A percentile compares a stretch with the other conserved stretches of the same genome.
Conservation (phyloP, 2,888 invertebrate genomes). For the Hemaris fuciformis region DNA sequence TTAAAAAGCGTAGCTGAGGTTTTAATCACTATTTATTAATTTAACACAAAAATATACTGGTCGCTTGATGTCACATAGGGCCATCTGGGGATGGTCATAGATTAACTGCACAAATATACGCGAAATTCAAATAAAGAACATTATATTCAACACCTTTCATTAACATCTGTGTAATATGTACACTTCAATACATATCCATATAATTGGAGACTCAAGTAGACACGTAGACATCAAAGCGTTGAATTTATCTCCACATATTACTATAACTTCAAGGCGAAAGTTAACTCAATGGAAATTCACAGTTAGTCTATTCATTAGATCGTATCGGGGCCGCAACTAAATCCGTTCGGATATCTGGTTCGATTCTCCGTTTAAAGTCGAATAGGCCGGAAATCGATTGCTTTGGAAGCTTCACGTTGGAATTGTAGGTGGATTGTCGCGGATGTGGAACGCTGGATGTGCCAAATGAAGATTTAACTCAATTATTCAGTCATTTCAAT, state of each 20-base stretch:
- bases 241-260: not conserved
- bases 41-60: no score
- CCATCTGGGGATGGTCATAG: no score
- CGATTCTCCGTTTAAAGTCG: conserved; percentile 80
- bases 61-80: no score
- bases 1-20: no score
- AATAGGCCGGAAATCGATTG: conserved; percentile 81
- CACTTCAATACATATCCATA: no score
- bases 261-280: conserved; percentile 25
- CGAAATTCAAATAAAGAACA: no score
- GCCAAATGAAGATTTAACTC: conserved; percentile 19
- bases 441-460: conserved; percentile 40
- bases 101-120: no score
- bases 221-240: not conserved
- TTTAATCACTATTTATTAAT: no score
- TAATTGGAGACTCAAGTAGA: not conserved
- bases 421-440: conserved; percentile 57
- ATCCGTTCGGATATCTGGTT: conserved; percentile 74
- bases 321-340: conserved; percentile 72
- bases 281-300: conserved; percentile 49
- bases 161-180: no score
- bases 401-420: conserved; percentile 77
- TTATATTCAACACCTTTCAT: no score
- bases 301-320: conserved; percentile 66
- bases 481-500: conserved; percentile 14